Base-by-base conservation (phyloP, 2,888 invertebrate species). In the Drosophila paranaensis region DNA sequence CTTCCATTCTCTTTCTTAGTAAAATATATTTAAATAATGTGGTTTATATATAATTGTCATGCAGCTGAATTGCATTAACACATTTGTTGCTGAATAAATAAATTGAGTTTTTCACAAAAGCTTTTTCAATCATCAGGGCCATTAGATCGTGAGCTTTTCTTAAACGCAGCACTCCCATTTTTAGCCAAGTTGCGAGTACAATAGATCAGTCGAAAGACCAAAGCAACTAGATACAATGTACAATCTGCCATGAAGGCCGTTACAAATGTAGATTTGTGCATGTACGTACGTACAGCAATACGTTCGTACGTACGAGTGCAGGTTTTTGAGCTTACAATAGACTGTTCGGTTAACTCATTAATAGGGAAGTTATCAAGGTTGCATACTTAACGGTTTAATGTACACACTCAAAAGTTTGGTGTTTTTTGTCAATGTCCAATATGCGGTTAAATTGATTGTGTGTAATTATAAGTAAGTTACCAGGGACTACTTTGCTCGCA, bases 321-420 rank as follows among this genome's bases (percentile, higher is more conserved):
- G 72, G 55, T 39, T 72, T 71, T 73, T 71, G 30, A 73, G 68
- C 62, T 77, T 82, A 74, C 58, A 50, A 53, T 68, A 48, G 57
- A 58, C 57, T 54, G 56, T 62, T 56, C 33, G 43, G 25, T 65
- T 60, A 53, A 60, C 40, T 37, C 27, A 74, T 78, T 83, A 72
- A 79, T 83, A 74, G 84, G 87, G 87, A 87, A 88, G 81, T 68
- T 87, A 71, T 81, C 77, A 84, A 87, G 84, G 84, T 58, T 71
- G 61, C 45, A 53, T 73, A 53, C 60, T 80, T 76, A 69, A 83
- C 79, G 67, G 67, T 69, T 69, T 45, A 48, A 45, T 63, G 56
- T 66, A 43, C 37, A 50, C 43, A 54, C 35, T 51, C 35, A 35
- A 53, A 40, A 43, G 54, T 50, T 56, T 16, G 42, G 55, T 37